Evolutionary conservation across 2,888 invertebrate genomes (phyloP), one percentile per base, ranked within the genome.

Genomic region (Argynnis bischoffii): DNA sequence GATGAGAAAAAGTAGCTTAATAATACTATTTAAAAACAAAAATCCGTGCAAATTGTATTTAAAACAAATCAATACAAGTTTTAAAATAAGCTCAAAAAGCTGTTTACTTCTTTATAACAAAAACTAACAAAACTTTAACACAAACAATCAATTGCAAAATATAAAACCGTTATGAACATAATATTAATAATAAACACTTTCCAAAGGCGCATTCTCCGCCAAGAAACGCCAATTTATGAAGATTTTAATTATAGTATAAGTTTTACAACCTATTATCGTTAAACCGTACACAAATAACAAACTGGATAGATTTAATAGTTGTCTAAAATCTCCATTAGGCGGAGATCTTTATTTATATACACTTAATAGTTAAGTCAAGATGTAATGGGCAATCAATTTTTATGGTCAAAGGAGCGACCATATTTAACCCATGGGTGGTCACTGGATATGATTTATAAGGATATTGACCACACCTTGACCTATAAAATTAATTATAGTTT

Each of bases 341-440:
- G 65, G 54, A 79, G 78, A 78, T 77, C 77, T 70, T 70, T 72
- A 74, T 74, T 72, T 74, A 71, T 71, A 66, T 56, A 51, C 18
- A 35, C 16, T 71, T 73, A 71, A 73, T 74, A 71, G 72, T 69
- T 63, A 70, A 69, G 63, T 69, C 61, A 55, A 71, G 71, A 66
- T 64, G 61, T 70, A 70, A 73, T 73, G 80, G 79, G 81, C 81
- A 81, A 88, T 88, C 84, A 87, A 85, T 85, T 88, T 88, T 85
- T 87, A 86, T 88, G 78, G 83, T 71, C 79, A 78, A 81, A 79
- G 78, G 80, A 81, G 79, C 76, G 57, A 74, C 78, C 79, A 79
- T 81, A 81, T 81, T 79, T 76, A 71, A 77, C 75, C 88, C 78
- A 78, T 84, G 87, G 88, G 88, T 87, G 88, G 88, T 79, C 82